These are phyloP conservation scores for Proteles cristata DNA, from an alignment of 2,113 vertebrate genomes.

Conservation along the genomic window DNA sequence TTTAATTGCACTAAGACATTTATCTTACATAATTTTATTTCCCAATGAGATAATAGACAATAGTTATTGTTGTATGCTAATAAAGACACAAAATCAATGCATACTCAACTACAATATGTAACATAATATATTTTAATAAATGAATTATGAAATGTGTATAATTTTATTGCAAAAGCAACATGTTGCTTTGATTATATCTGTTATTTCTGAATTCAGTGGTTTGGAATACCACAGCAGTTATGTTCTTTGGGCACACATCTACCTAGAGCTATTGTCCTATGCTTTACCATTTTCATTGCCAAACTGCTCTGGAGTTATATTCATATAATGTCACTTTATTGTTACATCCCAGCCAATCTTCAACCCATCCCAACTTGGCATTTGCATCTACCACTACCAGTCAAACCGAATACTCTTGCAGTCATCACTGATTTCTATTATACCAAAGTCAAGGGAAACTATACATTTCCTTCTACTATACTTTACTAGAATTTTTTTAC, in stretches of 20 bases:
- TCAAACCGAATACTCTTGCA: not conserved
- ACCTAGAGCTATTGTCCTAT: too few species aligned
- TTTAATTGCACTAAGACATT: not conserved
- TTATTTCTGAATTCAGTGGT: not conserved
- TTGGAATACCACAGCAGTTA: not conserved
- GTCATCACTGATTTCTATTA: not conserved
- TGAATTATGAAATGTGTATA: not conserved
- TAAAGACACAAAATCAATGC: not conserved
- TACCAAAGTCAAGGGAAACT: not conserved
- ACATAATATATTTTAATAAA: not conserved
- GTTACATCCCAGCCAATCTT: not conserved
- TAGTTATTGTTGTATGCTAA: not conserved
- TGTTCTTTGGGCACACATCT: not conserved
- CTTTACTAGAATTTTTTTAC: not conserved
- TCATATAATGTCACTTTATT: not conserved
- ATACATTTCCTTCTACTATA: not conserved
- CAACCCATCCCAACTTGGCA: not conserved
- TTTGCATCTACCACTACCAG: not conserved
- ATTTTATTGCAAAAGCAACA: not conserved
- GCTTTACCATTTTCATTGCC: not conserved
- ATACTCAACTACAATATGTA: not conserved
- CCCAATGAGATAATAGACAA: not conserved
- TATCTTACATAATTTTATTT: not conserved
- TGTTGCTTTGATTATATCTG: not conserved
- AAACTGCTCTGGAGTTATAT: not conserved